Percentiles rank a stretch among this genome's conserved stretches.
phyloP scores from a whole-genome alignment of 2,888 invertebrate species.

The Graphium colonna region DNA sequence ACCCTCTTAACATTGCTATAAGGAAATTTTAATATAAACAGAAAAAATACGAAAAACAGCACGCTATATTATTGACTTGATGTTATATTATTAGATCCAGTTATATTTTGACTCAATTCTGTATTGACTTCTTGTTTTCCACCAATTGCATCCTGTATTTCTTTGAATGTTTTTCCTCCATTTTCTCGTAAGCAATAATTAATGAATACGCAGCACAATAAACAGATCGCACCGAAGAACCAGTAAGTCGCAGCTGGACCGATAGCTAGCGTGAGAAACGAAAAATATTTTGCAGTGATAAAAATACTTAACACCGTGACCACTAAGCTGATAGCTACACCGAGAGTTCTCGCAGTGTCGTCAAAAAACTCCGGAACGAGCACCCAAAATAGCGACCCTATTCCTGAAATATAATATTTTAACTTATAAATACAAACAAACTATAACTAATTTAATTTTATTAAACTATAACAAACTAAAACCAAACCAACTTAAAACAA shows the following conservation, averaged over 20 bases:
- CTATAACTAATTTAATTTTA: too few relatives aligned
- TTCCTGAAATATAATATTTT: slow-evolving; percentile 40
- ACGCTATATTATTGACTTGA: too few relatives aligned
- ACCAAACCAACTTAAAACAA: too few relatives aligned
- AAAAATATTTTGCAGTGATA: slow-evolving; percentile 45
- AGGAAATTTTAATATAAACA: too few relatives aligned
- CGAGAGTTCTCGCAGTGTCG: slow-evolving; percentile 42
- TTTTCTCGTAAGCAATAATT: slow-evolving; percentile 51
- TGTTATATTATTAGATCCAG: too few relatives aligned
- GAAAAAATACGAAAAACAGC: too few relatives aligned
- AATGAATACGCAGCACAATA: slow-evolving; percentile 37
- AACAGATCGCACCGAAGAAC: slow-evolving; percentile 37
- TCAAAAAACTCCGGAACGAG: slow-evolving; percentile 50
- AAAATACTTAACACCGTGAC: slow-evolving; percentile 33
- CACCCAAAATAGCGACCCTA: slow-evolving; percentile 49
- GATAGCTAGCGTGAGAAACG: slow-evolving; percentile 32
- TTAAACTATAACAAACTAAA: background rate
- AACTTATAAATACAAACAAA: too few relatives aligned
- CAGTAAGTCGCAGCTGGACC: slow-evolving; percentile 47
- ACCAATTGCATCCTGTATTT: slow-evolving; percentile 48
- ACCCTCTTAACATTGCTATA: too few relatives aligned
- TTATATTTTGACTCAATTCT: too few relatives aligned
- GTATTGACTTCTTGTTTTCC: slow-evolving; percentile 11
- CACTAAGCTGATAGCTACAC: slow-evolving; percentile 34
- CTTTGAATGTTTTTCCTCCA: slow-evolving; percentile 52